Evolutionary conservation across 2,888 invertebrate species (phyloP).

Genomic region (Ophioninae sp.): DNA sequence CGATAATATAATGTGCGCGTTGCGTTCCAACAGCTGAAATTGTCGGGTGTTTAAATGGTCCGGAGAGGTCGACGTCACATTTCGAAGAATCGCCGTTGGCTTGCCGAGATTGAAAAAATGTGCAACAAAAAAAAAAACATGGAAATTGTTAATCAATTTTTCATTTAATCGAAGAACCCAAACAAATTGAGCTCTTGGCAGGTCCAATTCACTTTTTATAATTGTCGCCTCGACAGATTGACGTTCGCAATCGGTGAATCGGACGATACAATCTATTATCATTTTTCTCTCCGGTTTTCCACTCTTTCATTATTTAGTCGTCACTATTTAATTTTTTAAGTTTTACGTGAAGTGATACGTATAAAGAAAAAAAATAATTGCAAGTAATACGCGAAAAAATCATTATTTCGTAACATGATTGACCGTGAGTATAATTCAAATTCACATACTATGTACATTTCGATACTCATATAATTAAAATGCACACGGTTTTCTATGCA

Average conservation of each 20-base stretch:
- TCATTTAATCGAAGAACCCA: neutral
- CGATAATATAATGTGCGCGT: constrained; percentile 6
- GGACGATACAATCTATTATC: neutral
- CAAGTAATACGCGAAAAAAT: neutral
- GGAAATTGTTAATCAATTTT: neutral
- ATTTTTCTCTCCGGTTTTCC: neutral
- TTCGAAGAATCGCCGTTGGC: constrained; percentile 1
- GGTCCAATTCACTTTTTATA: neutral
- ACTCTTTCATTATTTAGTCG: neutral
- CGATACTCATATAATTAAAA: too few species aligned
- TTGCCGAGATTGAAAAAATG: constrained; percentile 8
- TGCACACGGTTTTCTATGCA: too few species aligned
- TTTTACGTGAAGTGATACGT: neutral
- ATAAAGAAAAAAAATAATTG: neutral
- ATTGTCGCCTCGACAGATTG: neutral
- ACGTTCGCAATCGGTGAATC: neutral
- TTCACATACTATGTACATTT: neutral
- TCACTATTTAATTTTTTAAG: neutral
- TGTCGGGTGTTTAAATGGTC: constrained; percentile 36
- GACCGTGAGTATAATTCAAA: neutral
- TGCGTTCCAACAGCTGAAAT: constrained; percentile 11
- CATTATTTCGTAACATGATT: neutral
- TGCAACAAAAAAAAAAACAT: neutral
- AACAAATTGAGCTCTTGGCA: neutral
- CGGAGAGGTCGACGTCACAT: constrained; percentile 10